Conservation (phyloP, 2,888 invertebrate species). For the Plagiodera versicolora region DNA sequence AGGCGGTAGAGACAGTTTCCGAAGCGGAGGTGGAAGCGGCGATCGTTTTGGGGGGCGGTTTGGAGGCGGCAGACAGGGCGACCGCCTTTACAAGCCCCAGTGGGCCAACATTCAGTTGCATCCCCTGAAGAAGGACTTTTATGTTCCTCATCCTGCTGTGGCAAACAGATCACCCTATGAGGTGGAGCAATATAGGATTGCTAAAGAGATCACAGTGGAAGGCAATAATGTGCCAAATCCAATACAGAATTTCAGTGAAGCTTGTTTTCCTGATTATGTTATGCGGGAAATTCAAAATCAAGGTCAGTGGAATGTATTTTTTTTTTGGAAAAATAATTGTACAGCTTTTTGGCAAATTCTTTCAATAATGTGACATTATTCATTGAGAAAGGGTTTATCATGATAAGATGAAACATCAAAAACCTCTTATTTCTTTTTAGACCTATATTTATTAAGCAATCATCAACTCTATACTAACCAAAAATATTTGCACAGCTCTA, state of each 20-base stretch:
- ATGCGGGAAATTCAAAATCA: slow-evolving; percentile 74
- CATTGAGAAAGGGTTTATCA: too few relatives aligned
- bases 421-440: too few relatives aligned
- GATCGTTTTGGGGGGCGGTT: slow-evolving; percentile 51
- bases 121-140: slow-evolving; percentile 86
- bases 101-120: slow-evolving; percentile 77
- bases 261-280: slow-evolving; percentile 77
- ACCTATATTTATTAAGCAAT: too few relatives aligned
- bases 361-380: too few relatives aligned
- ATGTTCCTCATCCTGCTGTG: slow-evolving; percentile 72
- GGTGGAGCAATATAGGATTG: slow-evolving; percentile 72
- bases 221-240: slow-evolving; percentile 75
- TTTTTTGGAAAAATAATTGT: too few relatives aligned
- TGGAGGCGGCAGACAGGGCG: slow-evolving; percentile 49
- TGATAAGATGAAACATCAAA: too few relatives aligned
- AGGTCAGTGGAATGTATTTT: slow-evolving; percentile 52
- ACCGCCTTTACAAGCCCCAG: slow-evolving; percentile 62
- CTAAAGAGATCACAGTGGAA: slow-evolving; percentile 85
- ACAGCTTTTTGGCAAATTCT: too few relatives aligned
- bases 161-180: slow-evolving; percentile 66
- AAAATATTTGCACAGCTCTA: too few relatives aligned
- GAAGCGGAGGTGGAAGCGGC: slow-evolving; percentile 20
- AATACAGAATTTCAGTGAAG: slow-evolving; percentile 77
- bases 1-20: not conserved
- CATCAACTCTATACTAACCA: too few relatives aligned